Base-by-base conservation (phyloP, 2,888 invertebrate species). In the Ennomos erosarius region DNA sequence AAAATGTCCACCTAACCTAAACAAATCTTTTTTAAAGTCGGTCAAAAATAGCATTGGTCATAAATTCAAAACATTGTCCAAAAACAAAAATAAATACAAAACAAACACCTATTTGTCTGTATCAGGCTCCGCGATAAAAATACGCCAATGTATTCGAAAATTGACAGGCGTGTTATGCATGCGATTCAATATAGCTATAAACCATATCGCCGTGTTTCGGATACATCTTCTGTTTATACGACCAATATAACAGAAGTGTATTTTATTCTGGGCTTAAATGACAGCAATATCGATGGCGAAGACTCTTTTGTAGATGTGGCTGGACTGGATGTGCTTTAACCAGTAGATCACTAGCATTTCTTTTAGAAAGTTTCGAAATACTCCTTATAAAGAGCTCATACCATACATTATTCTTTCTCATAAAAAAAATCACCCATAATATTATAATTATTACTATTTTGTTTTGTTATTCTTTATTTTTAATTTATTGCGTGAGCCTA, bases 211-310 rank as follows among this genome's bases (percentile, higher is more conserved):
- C 44, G 64, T 65, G 58, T 65, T 50, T 61, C 60, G 53, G 56
- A 69, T 71, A 68, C 63, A 66, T 71, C 61, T 47, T 33, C 56
- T 70, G 65, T 70, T 74, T 76, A 69, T 76, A 74, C 68, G 64
- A 68, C 64, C 79, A 72, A 73, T 77, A 75, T 73, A 71, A 64
- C 67, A 55, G 57, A 63, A 70, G 70, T 72, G 71, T 74, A 64
- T 74, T 78, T 77, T 75, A 79, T 75, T 74, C 69, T 68, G 64
- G 64, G 62, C 69, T 71, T 74, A 71, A 73, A 75, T 74, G 71
- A 73, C 71, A 70, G 64, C 72, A 69, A 68, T 74, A 74, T 69
- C 54, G 64, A 67, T 72, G 62, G 71, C 62, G 59, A 62, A 68
- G 67, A 67, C 54, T 48, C 34, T 26, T 59, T 53, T 67, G 42